Percentiles rank a stretch among this genome's conserved stretches.
Evolutionary conservation across 1,140 invertebrate species (phyloP).

Genomic region (Daktulosphaira vitifoliae): DNA sequence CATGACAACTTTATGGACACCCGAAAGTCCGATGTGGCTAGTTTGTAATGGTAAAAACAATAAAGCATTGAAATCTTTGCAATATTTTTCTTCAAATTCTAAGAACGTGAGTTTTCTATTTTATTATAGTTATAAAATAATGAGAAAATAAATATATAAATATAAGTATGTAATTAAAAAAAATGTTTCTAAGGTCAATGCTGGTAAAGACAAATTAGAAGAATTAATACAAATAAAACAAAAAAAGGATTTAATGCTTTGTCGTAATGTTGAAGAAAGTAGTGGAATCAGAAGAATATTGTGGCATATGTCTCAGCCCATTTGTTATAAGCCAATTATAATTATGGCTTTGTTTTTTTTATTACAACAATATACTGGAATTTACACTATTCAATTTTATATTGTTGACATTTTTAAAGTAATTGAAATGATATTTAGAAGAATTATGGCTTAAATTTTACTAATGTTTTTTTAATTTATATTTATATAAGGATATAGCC

Average conservation of each 20-base stretch:
- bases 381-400: conserved; percentile 62
- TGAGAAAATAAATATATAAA: too few relatives aligned
- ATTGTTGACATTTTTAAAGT: conserved; percentile 55
- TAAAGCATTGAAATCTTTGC: conserved; percentile 45
- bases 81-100: conserved; percentile 9
- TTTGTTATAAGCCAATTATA: conserved; percentile 52
- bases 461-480: not conserved
- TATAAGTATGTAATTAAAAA: too few relatives aligned
- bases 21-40: conserved; percentile 60
- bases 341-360: conserved; percentile 51
- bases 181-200: not conserved
- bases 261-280: not conserved
- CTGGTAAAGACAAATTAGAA: not conserved
- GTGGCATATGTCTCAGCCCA: conserved; percentile 44
- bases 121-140: too few relatives aligned
- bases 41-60: conserved; percentile 49
- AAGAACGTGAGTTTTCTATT: not conserved
- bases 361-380: conserved; percentile 55
- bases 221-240: conserved; percentile 15
- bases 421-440: conserved; percentile 31
- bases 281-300: not conserved
- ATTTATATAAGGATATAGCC: conserved; percentile 44
- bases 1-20: conserved; percentile 51
- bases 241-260: conserved; percentile 36
- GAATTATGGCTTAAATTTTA: not conserved